Evolutionary conservation across 2,797 vertebrate genomes (phyloP).

Genomic region (Eutrigla gurnardus): DNA sequence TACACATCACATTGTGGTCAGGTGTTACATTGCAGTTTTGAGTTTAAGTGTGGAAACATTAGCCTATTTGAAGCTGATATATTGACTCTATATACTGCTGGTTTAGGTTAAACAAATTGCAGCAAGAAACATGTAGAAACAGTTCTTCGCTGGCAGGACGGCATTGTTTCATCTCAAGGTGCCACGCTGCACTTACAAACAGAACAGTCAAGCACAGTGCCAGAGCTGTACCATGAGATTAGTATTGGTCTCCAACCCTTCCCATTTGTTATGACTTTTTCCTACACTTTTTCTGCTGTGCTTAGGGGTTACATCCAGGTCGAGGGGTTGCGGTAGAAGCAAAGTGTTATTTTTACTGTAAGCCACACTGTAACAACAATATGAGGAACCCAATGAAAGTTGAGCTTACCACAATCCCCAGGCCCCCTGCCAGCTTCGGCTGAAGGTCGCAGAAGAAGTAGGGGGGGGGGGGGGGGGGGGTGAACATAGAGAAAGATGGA

Average conservation of each 20-base stretch:
- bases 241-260: constrained; percentile 47
- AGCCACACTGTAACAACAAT: constrained; percentile 82
- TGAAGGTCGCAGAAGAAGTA: constrained; percentile 70
- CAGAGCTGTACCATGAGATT: constrained; percentile 19
- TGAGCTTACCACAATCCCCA: constrained; percentile 77
- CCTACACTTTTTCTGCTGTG: constrained; percentile 55
- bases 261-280: constrained; percentile 69
- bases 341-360: constrained; percentile 83
- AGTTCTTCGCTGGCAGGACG: neutral
- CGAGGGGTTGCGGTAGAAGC: constrained; percentile 75
- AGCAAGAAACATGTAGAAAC: constrained; percentile 21
- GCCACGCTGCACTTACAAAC: constrained; percentile 11
- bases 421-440: constrained; percentile 67
- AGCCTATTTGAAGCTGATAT: neutral
- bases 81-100: neutral
- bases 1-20: neutral
- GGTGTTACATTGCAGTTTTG: constrained; percentile 11
- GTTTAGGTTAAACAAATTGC: constrained; percentile 12
- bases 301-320: constrained; percentile 75
- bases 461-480: neutral
- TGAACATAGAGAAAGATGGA: constrained; percentile 7
- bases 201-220: constrained; percentile 11
- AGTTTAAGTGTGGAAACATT: neutral
- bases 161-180: constrained; percentile 34
- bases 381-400: constrained; percentile 79